Percentiles rank a stretch among this genome's conserved stretches.
Evolutionary conservation across 1,140 invertebrate genomes (phyloP).

Genomic region (Bombus sylvicola): DNA sequence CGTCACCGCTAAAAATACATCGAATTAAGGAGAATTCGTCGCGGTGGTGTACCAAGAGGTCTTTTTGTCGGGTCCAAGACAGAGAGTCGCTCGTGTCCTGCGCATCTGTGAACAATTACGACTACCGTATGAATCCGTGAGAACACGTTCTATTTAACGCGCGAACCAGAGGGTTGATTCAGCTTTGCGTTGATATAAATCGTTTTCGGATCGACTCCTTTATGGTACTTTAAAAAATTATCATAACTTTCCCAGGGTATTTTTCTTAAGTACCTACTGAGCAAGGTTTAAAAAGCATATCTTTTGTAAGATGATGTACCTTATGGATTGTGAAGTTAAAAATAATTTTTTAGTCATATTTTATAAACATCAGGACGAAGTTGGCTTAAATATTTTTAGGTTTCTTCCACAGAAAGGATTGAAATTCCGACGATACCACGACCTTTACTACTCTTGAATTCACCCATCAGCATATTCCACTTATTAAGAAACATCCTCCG

Average conservation of each 20-base stretch:
- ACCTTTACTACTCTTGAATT: conserved; percentile 25
- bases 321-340: neutral
- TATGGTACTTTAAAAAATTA: neutral
- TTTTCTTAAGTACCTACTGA: neutral
- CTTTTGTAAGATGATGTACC: neutral
- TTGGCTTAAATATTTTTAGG: neutral
- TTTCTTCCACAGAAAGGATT: neutral
- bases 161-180: neutral
- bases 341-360: neutral
- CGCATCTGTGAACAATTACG: conserved; percentile 58
- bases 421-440: neutral
- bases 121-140: neutral
- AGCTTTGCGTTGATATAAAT: neutral
- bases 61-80: neutral
- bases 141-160: conserved; percentile 19
- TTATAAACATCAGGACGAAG: neutral
- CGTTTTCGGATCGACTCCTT: neutral
- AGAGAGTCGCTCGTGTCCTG: neutral
- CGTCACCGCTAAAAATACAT: conserved; percentile 46
- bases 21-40: conserved; percentile 46
- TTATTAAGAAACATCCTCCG: conserved; percentile 25
- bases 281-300: neutral
- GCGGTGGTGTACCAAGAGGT: neutral
- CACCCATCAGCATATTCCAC: conserved; percentile 19
- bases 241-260: neutral